Evolutionary conservation across 2,888 invertebrate genomes (phyloP).

Genomic region (Pseudanteris insignis): DNA sequence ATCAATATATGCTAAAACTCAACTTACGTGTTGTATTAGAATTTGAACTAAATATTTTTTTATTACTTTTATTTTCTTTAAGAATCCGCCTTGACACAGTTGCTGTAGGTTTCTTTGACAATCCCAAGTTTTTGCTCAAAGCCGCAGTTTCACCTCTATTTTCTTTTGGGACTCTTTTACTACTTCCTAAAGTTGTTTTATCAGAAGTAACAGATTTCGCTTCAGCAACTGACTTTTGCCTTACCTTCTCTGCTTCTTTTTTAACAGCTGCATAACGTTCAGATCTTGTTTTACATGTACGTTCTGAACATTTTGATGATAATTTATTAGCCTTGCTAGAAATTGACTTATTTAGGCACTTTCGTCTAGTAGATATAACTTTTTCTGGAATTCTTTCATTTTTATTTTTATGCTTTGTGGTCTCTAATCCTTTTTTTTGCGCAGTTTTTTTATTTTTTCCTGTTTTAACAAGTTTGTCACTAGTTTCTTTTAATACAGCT

Average conservation of each 20-base stretch:
- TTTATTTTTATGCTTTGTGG: slow-evolving; percentile 20
- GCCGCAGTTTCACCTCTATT: slow-evolving; percentile 51
- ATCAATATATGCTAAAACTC: not conserved
- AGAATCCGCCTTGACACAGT: slow-evolving; percentile 55
- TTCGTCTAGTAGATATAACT: slow-evolving; percentile 48
- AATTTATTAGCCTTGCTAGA: slow-evolving; percentile 68
- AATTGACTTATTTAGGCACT: slow-evolving; percentile 60
- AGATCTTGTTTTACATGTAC: slow-evolving; percentile 27
- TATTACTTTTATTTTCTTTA: slow-evolving; percentile 62
- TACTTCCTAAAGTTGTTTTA: slow-evolving; percentile 13
- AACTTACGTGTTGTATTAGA: slow-evolving; percentile 43
- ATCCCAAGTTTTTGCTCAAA: slow-evolving; percentile 42
- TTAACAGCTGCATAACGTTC: slow-evolving; percentile 31
- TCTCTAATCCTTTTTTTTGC: slow-evolving; percentile 26
- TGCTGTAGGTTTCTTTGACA: slow-evolving; percentile 42
- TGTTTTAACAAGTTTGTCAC: slow-evolving; percentile 11
- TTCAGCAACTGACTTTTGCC: slow-evolving; percentile 19
- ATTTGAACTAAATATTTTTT: slow-evolving; percentile 51
- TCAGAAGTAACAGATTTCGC: slow-evolving; percentile 17
- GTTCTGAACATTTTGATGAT: slow-evolving; percentile 49
- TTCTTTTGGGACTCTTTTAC: slow-evolving; percentile 55
- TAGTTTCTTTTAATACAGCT: slow-evolving; percentile 11
- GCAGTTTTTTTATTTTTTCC: slow-evolving; percentile 19
- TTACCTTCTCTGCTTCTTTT: slow-evolving; percentile 16
- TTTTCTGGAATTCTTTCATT: slow-evolving; percentile 33